These are phyloP conservation scores for Cirrhinus molitorella DNA, from an alignment of 2,797 vertebrate species.

Conservation along the genomic window DNA sequence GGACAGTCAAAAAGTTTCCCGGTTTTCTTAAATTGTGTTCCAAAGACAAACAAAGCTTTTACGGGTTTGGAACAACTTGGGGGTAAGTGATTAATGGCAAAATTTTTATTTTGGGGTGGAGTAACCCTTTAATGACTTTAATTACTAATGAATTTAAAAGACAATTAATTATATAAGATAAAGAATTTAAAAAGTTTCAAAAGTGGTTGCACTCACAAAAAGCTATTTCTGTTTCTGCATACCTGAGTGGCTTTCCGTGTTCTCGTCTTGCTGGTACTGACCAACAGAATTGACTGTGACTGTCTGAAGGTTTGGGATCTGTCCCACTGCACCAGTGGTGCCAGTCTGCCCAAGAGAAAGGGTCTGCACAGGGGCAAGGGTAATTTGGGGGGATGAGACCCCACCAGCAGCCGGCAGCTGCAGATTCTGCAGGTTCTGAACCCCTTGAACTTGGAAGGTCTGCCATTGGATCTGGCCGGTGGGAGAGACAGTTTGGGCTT, in stretches of 20 bases:
- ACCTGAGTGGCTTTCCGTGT: slow-evolving; percentile 90
- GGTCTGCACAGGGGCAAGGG: slow-evolving; percentile 95
- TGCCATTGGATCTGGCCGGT: slow-evolving; percentile 99
- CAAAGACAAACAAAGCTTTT: too few species aligned
- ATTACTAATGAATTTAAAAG: background rate
- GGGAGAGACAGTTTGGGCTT: slow-evolving; percentile 97
- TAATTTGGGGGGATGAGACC: slow-evolving; percentile 90
- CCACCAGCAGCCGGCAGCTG: slow-evolving; percentile 81
- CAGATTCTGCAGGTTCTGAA: slow-evolving; percentile 98
- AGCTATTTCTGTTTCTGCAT: slow-evolving; percentile 42
- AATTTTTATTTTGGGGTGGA: too few species aligned
- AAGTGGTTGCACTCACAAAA: background rate
- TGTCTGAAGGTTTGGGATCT: slow-evolving; percentile 98
- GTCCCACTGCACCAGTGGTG: slow-evolving; percentile 82
- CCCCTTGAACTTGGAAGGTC: slow-evolving; percentile 99
- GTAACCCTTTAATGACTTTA: too few species aligned
- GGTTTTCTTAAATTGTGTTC: too few species aligned
- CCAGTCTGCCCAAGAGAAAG: slow-evolving; percentile 92
- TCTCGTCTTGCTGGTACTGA: slow-evolving; percentile 91
- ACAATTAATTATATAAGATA: slow-evolving; percentile 1
- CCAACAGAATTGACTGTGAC: slow-evolving; percentile 96
- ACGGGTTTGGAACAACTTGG: too few species aligned
- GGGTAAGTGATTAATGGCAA: too few species aligned
- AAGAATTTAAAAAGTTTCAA: background rate
- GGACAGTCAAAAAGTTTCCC: too few species aligned